Conservation (phyloP, 1,140 invertebrate genomes). For the Panagrolaimus sp. region DNA sequence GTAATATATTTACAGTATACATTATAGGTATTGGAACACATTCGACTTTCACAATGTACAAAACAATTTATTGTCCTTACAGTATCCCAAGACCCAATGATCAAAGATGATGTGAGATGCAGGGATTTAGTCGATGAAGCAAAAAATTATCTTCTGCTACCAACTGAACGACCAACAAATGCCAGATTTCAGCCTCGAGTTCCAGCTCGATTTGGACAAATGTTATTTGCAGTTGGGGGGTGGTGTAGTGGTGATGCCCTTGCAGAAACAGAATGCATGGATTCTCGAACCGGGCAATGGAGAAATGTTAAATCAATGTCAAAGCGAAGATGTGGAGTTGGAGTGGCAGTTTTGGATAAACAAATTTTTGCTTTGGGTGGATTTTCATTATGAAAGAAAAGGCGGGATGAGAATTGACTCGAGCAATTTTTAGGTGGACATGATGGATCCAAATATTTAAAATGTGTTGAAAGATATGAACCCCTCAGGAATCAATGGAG, state of each 20-base stretch:
- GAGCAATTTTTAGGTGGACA: too few relatives aligned
- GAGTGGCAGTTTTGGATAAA: slow-evolving; percentile 92
- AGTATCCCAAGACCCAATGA: slow-evolving; percentile 6
- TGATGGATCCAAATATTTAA: slow-evolving; percentile 92
- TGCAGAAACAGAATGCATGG: slow-evolving; percentile 89
- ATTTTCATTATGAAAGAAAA: too few relatives aligned
- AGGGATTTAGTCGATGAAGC: slow-evolving; percentile 93
- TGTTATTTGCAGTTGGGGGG: slow-evolving; percentile 67
- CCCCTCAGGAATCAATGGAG: slow-evolving; percentile 96
- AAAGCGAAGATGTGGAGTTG: slow-evolving; percentile 80
- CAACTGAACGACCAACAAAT: slow-evolving; percentile 83
- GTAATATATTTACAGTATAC: too few relatives aligned
- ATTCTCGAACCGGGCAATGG: slow-evolving; percentile 92
- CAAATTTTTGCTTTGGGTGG: slow-evolving; percentile 86
- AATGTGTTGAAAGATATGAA: slow-evolving; percentile 92
- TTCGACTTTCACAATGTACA: slow-evolving; percentile 14
- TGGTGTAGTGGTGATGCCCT: slow-evolving; percentile 98
- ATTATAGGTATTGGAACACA: slow-evolving; percentile 3
- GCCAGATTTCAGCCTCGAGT: slow-evolving; percentile 80
- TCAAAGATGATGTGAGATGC: slow-evolving; percentile 66
- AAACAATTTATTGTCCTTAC: slow-evolving; percentile 19
- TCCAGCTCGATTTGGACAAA: slow-evolving; percentile 84
- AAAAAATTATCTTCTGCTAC: slow-evolving; percentile 90
- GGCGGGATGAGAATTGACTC: too few relatives aligned
- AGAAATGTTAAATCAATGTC: slow-evolving; percentile 8